These are phyloP conservation scores for Oophaga sylvatica DNA, from an alignment of 2,797 vertebrate species.

Conservation along the genomic window DNA sequence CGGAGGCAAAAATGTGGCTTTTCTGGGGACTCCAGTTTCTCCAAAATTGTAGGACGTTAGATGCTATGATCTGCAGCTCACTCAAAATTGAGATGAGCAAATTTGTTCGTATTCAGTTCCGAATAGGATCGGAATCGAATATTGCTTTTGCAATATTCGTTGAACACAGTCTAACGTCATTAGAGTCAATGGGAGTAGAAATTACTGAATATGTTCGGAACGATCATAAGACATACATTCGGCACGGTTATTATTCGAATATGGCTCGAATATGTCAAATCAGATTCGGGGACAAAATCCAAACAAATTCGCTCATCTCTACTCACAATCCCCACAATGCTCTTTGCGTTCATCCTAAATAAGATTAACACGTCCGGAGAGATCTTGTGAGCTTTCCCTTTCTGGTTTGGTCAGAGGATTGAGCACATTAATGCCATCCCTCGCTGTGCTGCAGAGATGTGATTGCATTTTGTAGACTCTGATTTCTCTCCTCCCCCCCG, in stretches of 20 bases:
- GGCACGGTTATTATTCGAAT: too few species aligned
- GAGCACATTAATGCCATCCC: conserved; percentile 13
- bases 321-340: neutral
- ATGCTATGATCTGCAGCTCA: neutral
- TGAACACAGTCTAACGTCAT: too few species aligned
- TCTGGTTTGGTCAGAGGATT: neutral
- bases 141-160: too few species aligned
- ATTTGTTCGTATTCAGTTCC: too few species aligned
- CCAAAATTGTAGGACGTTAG: too few species aligned
- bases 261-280: too few species aligned
- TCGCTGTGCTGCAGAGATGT: conserved; percentile 49
- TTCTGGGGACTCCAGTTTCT: neutral
- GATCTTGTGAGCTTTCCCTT: neutral
- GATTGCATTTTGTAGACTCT: conserved; percentile 54
- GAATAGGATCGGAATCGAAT: too few species aligned
- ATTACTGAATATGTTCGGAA: too few species aligned
- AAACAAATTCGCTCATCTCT: too few species aligned
- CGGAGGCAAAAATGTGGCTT: neutral
- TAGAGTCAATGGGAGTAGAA: too few species aligned
- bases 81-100: neutral
- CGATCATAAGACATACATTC: too few species aligned
- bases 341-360: neutral
- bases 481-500: conserved; percentile 56
- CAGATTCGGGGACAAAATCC: too few species aligned
- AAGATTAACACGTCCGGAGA: neutral